These are phyloP conservation scores for Apostichopus leukothele DNA, from an alignment of 53 echinoderm and acorn worm species.

Conservation along the genomic window DNA sequence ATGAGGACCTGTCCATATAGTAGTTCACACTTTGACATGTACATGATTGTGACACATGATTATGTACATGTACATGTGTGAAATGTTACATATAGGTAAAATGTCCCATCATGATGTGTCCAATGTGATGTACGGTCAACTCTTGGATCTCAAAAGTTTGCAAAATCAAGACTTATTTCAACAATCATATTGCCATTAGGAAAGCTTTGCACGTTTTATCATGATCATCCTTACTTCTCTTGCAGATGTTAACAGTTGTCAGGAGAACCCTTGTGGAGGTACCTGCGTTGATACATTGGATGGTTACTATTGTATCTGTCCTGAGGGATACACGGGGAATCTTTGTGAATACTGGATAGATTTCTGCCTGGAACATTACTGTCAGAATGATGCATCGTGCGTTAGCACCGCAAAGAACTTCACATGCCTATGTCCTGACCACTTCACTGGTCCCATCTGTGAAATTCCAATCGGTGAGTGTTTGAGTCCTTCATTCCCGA, in stretches of 20 bases:
- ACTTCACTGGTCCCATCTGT: constrained; percentile 49
- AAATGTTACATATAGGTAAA: no score
- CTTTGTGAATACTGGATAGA: constrained; percentile 39
- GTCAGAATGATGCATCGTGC: constrained; percentile 51
- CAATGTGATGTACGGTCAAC: no score
- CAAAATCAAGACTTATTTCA: no score
- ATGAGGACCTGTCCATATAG: no score
- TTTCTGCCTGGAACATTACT: constrained; percentile 37
- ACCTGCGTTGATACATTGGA: constrained; percentile 21
- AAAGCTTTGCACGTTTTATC: background rate
- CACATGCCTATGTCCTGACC: constrained; percentile 38
- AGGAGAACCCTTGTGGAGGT: constrained; percentile 40
- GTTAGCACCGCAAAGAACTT: constrained; percentile 7
- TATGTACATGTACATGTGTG: no score
- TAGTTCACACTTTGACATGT: no score
- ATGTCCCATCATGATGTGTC: no score
- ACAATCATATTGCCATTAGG: background rate
- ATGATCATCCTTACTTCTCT: background rate
- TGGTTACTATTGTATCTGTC: constrained; percentile 41
- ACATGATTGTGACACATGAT: no score
- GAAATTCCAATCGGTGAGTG: constrained; percentile 44
- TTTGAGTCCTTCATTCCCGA: no score
- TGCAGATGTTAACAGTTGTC: background rate
- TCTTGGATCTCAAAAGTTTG: no score
- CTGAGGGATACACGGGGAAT: constrained; percentile 43